phyloP scores from a whole-genome alignment of 1,140 invertebrate species.

The Cyclargus thomasi region DNA sequence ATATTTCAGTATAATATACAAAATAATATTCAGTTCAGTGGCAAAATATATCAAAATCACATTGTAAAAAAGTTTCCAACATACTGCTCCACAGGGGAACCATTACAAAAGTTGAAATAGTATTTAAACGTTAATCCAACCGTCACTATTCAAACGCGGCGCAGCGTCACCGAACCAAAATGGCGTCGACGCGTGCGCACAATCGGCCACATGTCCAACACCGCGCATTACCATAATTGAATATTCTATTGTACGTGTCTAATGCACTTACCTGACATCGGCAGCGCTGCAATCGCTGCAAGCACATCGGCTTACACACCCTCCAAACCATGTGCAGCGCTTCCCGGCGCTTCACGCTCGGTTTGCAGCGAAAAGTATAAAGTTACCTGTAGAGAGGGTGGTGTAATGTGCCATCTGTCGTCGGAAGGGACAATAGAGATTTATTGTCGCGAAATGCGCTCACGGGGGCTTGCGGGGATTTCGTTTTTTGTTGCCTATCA shows the following conservation, averaged over 20 bases:
- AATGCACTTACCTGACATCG: slow-evolving; percentile 55
- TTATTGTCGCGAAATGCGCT: slow-evolving; percentile 66
- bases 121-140: slow-evolving; percentile 39
- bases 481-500: slow-evolving; percentile 67
- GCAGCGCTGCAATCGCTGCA: slow-evolving; percentile 41
- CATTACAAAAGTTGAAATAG: slow-evolving; percentile 14
- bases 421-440: slow-evolving; percentile 55
- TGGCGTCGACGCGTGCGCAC: slow-evolving; percentile 49
- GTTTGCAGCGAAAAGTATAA: slow-evolving; percentile 36
- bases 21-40: too few species aligned
- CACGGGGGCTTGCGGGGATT: slow-evolving; percentile 54
- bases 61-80: background rate
- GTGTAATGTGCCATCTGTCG: slow-evolving; percentile 58
- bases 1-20: too few species aligned
- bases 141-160: slow-evolving; percentile 45
- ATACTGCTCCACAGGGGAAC: slow-evolving; percentile 4
- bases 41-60: too few species aligned
- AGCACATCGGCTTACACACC: background rate
- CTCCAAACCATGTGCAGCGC: slow-evolving; percentile 13
- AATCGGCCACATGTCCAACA: slow-evolving; percentile 45
- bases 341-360: slow-evolving; percentile 36
- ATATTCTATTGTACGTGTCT: slow-evolving; percentile 65
- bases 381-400: slow-evolving; percentile 57
- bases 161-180: slow-evolving; percentile 35
- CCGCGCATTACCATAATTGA: slow-evolving; percentile 62